Evolutionary conservation across 2,888 invertebrate genomes (phyloP), one percentile per base, ranked within the genome.

Genomic region (Lasioglossum malachurum): DNA sequence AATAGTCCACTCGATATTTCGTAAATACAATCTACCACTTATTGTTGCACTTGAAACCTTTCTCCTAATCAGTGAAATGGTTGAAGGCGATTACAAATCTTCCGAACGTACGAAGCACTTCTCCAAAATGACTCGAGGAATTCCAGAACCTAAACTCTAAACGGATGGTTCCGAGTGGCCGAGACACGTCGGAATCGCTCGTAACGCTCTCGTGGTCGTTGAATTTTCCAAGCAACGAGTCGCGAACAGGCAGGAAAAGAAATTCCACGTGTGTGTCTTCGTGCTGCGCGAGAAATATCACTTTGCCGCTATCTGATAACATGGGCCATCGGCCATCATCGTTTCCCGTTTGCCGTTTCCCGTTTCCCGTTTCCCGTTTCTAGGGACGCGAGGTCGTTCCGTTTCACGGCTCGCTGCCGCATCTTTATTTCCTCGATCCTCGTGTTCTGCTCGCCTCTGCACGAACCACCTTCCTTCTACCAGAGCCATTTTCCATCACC

Each of bases 291-390:
- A 38, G 49, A 41, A 71, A 57, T 71, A 57, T 69, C 74, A 16
- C 44, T 44, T 46, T 5, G 46, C 41, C 71, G 78, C 27, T 69
- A 53, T 78, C 71, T 38, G 79, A 81, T 72, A 69, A 57, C 38
- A 53, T 27, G 71, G 16, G 3, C 31, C 74, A 80, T 75, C 64
- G 60, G 35, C 46, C 60, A 16, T 60, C n/a, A 31, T 75, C 71
- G 75, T 83, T 75, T 67, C 69, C 74, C 67, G 8, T 82, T 69
- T 35, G 41, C n/a, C n/a, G n/a, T n/a, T n/a, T n/a, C n/a, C 46
- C 71, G 71, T 83, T 75, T 64, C 69, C 74, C 67, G 10, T 82
- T 71, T 35, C 41, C 49, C 3, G 53, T 53, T 53, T 53, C 23
- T 3, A 31, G 44, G 35, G 69, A 44, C 27, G 53, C 64, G n/a